Evolutionary conservation across 2,113 vertebrate species (phyloP), one percentile per base, ranked within the genome.

Genomic region (Mandrillus leucophaeus): DNA sequence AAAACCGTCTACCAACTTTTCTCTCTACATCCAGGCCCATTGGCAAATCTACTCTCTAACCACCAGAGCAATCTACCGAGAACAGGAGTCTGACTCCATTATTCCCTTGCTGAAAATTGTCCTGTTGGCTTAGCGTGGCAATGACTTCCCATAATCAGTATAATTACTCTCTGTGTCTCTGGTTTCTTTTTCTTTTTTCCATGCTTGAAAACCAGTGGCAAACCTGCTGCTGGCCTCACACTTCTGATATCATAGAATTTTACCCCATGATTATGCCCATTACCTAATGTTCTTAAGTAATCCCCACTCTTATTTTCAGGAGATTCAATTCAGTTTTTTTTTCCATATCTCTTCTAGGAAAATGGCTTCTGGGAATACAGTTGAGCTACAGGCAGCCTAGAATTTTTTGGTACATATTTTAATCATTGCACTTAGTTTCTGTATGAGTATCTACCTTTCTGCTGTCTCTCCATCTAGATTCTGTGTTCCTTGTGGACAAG

Each of bases 241-340:
- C 50, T 72, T 38, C 14, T 7, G 0, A 35, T 2, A 32, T 18
- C 20, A 1, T 0, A 11, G 3, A 40, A 22, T 8, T 38, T 5
- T 20, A 23, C 22, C 45, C 66, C 12, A 17, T 38, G 22, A 20
- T 12, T 43, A 14, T 11, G 6, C 30, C 61, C 16, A 11, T 40
- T 35, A 32, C 23, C 4, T 5, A 6, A 43, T 18, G 35, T 35
- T 20, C 3, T 40, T 25, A 30, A 27, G 13, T 5, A 23, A 32
- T 4, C 4, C 23, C 55, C 18, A 6, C 78, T 23, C 78, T 22
- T 64, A 6, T 22, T 50, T 38, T 25, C 35, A 55, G n/a, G 55
- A 11, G 20, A 40, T 30, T 16, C 20, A 64, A 11, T 45, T 45
- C 68, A 40, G 43, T 52, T 73, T 3, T 35, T n/a, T 75, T 6